Base-by-base conservation (phyloP, 1,140 invertebrate genomes). In the Drosophila novamexicana region DNA sequence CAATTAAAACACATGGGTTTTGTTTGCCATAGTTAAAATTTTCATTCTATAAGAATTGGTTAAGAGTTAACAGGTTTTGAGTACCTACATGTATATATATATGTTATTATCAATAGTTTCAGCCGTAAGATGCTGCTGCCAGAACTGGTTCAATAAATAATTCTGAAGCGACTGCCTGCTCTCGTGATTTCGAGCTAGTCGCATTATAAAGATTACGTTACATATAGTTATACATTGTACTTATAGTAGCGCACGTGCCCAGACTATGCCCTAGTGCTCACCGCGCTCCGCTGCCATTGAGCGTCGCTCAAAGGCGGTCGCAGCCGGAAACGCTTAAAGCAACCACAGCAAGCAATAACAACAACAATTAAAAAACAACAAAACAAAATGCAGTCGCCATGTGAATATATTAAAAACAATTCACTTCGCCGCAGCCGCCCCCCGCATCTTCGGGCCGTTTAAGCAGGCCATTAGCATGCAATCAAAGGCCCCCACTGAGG, bases 401-500 rank as follows among this genome's bases (percentile, higher is more conserved):
- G 37, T 76, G 79, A 88, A 86, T 88, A 76, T 65, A 29, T 88
- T 76, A 73, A 73, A 70, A 82, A 53, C 67, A 74, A 73, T 59
- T 82, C 58, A 68, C 64, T 67, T 61, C 57, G 37, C 9, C 18
- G 34, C 16, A 6, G 22, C 62, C 34, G 10, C 44, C 32, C 53
- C 44, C 7, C 37, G 22, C 22, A 22, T 44, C 22, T 50, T 44
- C 58, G 34, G 40, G 29, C 40, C 52, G 53, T 36, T 79, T 88
- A 86, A 88, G 40, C 82, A 86, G 83, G 83, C 79, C 56, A 86
- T 86, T 86, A 82, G 68, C 72, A 86, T 86, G 67, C 82, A 63
- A 59, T 74, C 54, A 72, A 72, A 70, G 79, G 68, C 61, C 39
- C 50, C 16, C 69, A 32, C 3, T 12, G 18, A 32, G 47, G 45